A percentile compares a stretch with the other conserved stretches of the same genome.
Conservation (phyloP, 2,797 vertebrate genomes). For the Sibirionetta formosa region DNA sequence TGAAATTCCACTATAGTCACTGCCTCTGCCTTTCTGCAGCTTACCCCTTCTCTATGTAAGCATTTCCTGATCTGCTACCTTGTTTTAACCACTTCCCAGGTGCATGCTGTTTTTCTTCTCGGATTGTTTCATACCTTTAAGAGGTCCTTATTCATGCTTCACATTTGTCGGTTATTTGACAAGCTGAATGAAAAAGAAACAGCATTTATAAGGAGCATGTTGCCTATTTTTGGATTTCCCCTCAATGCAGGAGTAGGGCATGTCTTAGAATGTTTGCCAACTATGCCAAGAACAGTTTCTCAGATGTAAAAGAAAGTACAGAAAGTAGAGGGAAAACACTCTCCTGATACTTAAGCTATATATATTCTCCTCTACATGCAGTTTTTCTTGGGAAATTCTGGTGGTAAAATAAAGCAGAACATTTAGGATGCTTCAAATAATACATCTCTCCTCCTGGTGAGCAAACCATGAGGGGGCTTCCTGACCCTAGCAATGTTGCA, state of each 20-base stretch:
- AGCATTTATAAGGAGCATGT: constrained; percentile 4
- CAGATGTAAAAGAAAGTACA: constrained; percentile 30
- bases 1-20: constrained; percentile 76
- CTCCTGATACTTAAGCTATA: not conserved
- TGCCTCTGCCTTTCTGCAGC: constrained; percentile 73
- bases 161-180: constrained; percentile 55
- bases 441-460: constrained; percentile 61
- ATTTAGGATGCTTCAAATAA: constrained; percentile 68
- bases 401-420: constrained; percentile 39
- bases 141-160: constrained; percentile 55
- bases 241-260: not conserved
- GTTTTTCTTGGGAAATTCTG: constrained; percentile 44
- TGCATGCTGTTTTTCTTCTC: constrained; percentile 46
- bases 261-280: constrained; percentile 28
- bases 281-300: constrained; percentile 25
- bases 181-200: constrained; percentile 53
- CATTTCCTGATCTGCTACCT: constrained; percentile 47
- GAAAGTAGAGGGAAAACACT: not conserved
- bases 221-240: constrained; percentile 47
- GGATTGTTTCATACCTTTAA: constrained; percentile 50
- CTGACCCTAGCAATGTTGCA: constrained; percentile 63
- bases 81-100: constrained; percentile 46
- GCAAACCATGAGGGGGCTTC: constrained; percentile 72
- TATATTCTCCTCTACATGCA: not conserved
- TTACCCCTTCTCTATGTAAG: constrained; percentile 45